phyloP scores from a whole-genome alignment of 2,888 invertebrate species.

The Poecilus cupreus region DNA sequence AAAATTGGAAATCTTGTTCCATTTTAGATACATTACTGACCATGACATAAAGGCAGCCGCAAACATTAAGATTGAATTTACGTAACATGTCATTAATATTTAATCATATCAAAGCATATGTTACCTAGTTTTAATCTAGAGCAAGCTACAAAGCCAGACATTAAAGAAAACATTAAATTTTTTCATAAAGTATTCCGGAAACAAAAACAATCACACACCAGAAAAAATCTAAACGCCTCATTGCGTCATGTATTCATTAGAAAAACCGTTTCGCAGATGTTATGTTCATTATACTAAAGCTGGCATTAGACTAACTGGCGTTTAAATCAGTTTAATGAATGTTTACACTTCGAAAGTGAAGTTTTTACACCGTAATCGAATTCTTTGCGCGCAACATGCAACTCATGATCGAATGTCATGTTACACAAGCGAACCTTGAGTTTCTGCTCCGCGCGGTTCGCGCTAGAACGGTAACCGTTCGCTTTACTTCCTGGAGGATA shows the following conservation, averaged over 20 bases:
- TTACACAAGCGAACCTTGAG: conserved; percentile 52
- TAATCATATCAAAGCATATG: conserved; percentile 31
- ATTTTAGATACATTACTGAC: conserved; percentile 40
- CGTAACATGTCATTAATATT: conserved; percentile 18
- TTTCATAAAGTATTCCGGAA: conserved; percentile 14
- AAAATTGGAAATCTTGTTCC: conserved; percentile 6
- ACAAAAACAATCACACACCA: conserved; percentile 13
- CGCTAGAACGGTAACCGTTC: conserved; percentile 26
- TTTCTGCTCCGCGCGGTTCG: background rate
- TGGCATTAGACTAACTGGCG: background rate
- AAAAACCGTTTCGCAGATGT: conserved; percentile 41
- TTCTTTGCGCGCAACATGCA: conserved; percentile 43
- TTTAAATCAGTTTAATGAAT: conserved; percentile 25
- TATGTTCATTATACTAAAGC: conserved; percentile 32
- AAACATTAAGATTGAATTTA: conserved; percentile 7
- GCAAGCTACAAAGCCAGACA: conserved; percentile 3
- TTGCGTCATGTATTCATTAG: conserved; percentile 18
- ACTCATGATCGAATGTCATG: conserved; percentile 52
- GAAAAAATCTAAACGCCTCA: conserved; percentile 27
- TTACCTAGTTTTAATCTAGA: conserved; percentile 32
- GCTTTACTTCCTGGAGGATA: conserved; percentile 47
- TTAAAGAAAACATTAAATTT: background rate
- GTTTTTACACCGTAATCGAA: conserved; percentile 40
- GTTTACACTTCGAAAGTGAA: conserved; percentile 42
- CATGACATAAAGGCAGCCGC: conserved; percentile 30